Conservation (phyloP, 1,140 invertebrate species). For the Notospermus geniculatus region DNA sequence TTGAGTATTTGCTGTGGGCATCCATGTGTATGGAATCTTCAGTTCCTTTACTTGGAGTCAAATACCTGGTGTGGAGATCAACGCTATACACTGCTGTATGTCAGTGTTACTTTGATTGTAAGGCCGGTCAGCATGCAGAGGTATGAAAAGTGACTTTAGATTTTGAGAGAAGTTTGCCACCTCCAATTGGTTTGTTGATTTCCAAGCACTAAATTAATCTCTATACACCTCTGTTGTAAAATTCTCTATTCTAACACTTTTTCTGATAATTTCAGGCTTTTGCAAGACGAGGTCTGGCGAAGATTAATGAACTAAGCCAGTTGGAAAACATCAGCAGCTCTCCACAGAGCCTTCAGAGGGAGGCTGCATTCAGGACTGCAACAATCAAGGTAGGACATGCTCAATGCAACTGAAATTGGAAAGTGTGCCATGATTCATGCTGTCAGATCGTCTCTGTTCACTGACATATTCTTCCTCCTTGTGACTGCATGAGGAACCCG, state of each 20-base stretch:
- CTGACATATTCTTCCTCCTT: too few species aligned
- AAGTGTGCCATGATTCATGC: too few species aligned
- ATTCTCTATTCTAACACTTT: constrained; percentile 6
- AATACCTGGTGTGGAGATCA: constrained; percentile 50
- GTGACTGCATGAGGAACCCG: too few species aligned
- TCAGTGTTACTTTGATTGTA: constrained; percentile 56
- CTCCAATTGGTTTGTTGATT: too few species aligned
- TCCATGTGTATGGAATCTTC: constrained; percentile 55
- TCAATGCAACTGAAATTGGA: too few species aligned
- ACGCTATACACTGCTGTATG: constrained; percentile 55
- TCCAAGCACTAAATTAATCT: not conserved
- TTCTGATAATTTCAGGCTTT: constrained; percentile 38
- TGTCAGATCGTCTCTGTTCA: too few species aligned
- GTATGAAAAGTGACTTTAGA: constrained; percentile 28
- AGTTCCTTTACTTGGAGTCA: constrained; percentile 45
- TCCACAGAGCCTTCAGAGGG: constrained; percentile 29
- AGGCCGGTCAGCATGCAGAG: constrained; percentile 49
- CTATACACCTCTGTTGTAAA: constrained; percentile 3
- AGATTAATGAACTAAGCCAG: constrained; percentile 54
- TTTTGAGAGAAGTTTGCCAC: not conserved
- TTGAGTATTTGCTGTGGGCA: constrained; percentile 52
- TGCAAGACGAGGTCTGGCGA: constrained; percentile 49
- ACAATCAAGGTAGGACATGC: constrained; percentile 45
- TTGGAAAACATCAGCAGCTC: constrained; percentile 46
- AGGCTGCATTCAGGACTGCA: constrained; percentile 46